Percentiles rank a stretch among this genome's conserved stretches.
phyloP scores from a whole-genome alignment of 1,140 invertebrate genomes.

The Plutomurus gul region DNA sequence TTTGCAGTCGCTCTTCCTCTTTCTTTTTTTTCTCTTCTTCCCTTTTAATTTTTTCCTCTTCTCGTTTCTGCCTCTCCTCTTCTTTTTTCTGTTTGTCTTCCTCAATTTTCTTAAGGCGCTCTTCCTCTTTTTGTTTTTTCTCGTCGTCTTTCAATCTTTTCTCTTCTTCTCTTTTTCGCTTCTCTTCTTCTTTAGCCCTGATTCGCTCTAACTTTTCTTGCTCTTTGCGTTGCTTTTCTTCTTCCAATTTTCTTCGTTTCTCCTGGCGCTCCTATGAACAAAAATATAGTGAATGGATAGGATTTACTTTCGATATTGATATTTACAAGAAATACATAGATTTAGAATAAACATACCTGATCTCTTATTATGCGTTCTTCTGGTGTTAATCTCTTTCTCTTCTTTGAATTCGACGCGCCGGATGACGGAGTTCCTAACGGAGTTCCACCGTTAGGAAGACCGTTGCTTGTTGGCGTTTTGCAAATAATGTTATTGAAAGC shows the following conservation, averaged over 20 bases:
- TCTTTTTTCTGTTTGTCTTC: slow-evolving; percentile 29
- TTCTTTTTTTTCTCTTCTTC: slow-evolving; percentile 33
- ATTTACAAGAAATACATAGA: background rate
- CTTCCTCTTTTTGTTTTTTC: slow-evolving; percentile 35
- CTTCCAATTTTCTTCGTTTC: slow-evolving; percentile 47
- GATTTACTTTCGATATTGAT: no score
- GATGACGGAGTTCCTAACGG: background rate
- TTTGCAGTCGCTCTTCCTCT: slow-evolving; percentile 31
- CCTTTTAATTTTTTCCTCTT: slow-evolving; percentile 34
- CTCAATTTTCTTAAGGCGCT: slow-evolving; percentile 21
- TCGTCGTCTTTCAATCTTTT: slow-evolving; percentile 27
- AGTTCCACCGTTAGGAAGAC: background rate
- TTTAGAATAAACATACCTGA: slow-evolving; percentile 16
- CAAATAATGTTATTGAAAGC: no score
- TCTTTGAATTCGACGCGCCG: slow-evolving; percentile 20
- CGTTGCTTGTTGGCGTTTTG: no score
- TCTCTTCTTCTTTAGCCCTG: slow-evolving; percentile 29
- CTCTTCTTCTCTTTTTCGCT: slow-evolving; percentile 19
- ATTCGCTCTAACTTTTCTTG: slow-evolving; percentile 23
- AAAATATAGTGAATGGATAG: background rate
- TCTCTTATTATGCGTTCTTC: slow-evolving; percentile 33
- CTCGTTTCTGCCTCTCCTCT: background rate
- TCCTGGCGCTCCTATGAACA: slow-evolving; percentile 41
- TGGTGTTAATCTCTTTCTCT: slow-evolving; percentile 39
- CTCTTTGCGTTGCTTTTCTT: slow-evolving; percentile 39